Evolutionary conservation across 1,140 invertebrate genomes (phyloP), one percentile per base, ranked within the genome.

Genomic region (Camponotus pennsylvanicus): DNA sequence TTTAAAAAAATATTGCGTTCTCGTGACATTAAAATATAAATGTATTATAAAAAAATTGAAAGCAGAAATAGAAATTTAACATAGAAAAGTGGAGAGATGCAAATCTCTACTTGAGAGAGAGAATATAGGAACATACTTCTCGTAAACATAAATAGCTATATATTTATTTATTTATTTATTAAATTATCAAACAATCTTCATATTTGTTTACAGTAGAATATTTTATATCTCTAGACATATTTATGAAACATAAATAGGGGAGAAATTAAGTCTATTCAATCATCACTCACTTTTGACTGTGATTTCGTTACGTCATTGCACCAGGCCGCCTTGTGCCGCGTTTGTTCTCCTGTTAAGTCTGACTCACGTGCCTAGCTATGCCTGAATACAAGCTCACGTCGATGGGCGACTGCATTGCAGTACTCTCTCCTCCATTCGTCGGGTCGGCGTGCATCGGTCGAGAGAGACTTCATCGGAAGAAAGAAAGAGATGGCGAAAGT

Each of bases 381-480:
- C 89, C 92, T 91, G 92, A 93, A 93, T 93, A 91, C 89, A 93
- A 91, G 91, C 92, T 91, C 87, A 55, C 90, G 91, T 89, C 87
- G 91, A 89, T 88, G 90, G 86, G 91, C 92, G 89, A 93, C 93
- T 93, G 93, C 93, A 94, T 92, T 94, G 93, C 93, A 94, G 93
- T 94, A 93, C 90, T 91, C 75, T 85, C 76, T 90, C 90, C 89
- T 91, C 87, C 85, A 92, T 93, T 90, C 92, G 91, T 91, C 90
- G 88, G 88, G 77, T 86, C 55, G 86, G 89, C 91, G 82, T 89
- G 83, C 90, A 88, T 79, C 85, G 88, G 86, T 57, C 79, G 79
- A 79, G 76, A 90, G 83, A 88, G 86, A 66, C 83, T 73, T 77
- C 78, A 80, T 59, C 79, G 85, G 27, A 59, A 75, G 89, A 92